Evolutionary conservation across 2,888 invertebrate species (phyloP), one percentile per base, ranked within the genome.

Genomic region (Lasioglossum villosulum): DNA sequence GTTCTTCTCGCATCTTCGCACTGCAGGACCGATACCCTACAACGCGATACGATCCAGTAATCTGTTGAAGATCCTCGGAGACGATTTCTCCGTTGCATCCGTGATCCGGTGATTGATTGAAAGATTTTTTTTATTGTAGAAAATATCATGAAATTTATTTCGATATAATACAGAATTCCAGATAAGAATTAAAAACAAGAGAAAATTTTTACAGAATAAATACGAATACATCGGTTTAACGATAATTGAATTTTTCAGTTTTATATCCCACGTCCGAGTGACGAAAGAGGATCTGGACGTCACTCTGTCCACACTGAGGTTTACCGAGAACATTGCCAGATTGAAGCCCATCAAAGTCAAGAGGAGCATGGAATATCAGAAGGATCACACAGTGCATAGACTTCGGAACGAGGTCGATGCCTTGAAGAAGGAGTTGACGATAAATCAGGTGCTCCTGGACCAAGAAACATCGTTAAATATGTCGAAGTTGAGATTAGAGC

Each of bases 181-280:
- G 2, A 42, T 12, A 10, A 42, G 4, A 14, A 42, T 42, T 42
- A 42, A 12, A 42, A 42, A 42, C 12, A 12, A 42, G 12, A 42
- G 42, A 42, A 39, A 42, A 2, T 42, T 12, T 42, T 12, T 42
- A 42, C 42, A 42, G 42, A 42, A 42, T 42, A 39, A 39, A 42
- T 42, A 42, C 42, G 12, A 12, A 12, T 42, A 42, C 42, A 42
- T 42, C n/a, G n/a, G n/a, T 39, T 39, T 0, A 30, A 63, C 23
- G 12, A 68, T 39, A 68, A 37, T 23, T 34, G 34, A 48, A 37
- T 66, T 78, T 12, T 37, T 63, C 27, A 95, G 95, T 78, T 95
- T 95, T 84, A 94, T 96, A 83, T 95, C 95, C 39, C 95, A 96
- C 84, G 90, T 96, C 42, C 93, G 94, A 83, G 92, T 93, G 1